Evolutionary conservation across 2,888 invertebrate genomes (phyloP), one percentile per base, ranked within the genome.

Genomic region (Arrhopalites spinosus): DNA sequence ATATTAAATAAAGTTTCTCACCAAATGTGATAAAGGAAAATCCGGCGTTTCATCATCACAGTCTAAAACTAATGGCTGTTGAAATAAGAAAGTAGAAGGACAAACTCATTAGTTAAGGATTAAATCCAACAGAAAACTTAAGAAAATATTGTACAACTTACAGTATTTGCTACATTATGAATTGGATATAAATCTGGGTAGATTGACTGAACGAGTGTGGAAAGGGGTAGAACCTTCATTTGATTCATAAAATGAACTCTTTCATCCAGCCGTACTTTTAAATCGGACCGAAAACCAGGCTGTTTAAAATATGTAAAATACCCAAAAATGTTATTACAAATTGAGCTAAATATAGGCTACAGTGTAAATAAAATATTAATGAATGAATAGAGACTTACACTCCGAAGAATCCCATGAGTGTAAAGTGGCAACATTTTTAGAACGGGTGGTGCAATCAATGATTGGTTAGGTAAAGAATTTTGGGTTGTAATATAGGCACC

Each of bases 151-250:
- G 8, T 7, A 15, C 15, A 30, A 71, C 76, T 82, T 83, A 86
- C 88, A 85, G 86, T 86, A 76, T 88, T 89, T 79, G 89, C 89
- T 72, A 96, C 88, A 79, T 88, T 86, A 86, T 96, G 94, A 73
- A 98, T 87, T 11, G 95, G 90, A 87, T 96, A 98, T 80, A 99
- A 88, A 86, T 93, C 92, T 0, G 99, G 98, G 88, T 98, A 96
- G 80, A 97, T 90, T 81, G 88, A 89, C 84, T 94, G 93, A 84
- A 98, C 89, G 30, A 98, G 88, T 84, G 90, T 90, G 78, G 88
- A 86, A 71, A 96, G 87, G 11, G 99, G 98, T 83, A 93, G 86
- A 53, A 91, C 90, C 87, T 98, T 98, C 89, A 98, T 91, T 85
- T 92, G 91, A 86, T 95, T 93, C 96, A 99, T 94, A 73, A 95